phyloP scores from a whole-genome alignment of 2,888 invertebrate species.

The Lasius fuliginosus region DNA sequence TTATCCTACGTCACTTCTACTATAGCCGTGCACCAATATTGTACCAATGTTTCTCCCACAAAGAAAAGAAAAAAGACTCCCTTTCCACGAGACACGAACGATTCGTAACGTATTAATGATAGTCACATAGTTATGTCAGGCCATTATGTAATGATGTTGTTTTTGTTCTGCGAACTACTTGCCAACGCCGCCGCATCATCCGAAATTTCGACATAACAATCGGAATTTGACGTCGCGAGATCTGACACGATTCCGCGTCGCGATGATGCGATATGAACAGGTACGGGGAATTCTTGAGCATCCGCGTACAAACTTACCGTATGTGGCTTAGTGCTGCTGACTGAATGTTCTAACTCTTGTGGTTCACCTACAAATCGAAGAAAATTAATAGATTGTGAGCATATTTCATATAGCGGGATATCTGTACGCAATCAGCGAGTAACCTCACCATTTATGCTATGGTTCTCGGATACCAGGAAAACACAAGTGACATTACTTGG shows the following conservation, averaged over 20 bases:
- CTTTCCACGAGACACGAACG: conserved; percentile 8
- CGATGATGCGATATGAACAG: conserved; percentile 61
- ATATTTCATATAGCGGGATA: not conserved
- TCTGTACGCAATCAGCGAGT: not conserved
- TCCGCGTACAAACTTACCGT: conserved; percentile 79
- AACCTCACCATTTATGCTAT: conserved; percentile 83
- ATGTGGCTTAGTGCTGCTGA: conserved; percentile 80
- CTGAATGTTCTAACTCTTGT: conserved; percentile 79
- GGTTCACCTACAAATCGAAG: conserved; percentile 78
- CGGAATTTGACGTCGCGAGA: conserved; percentile 58
- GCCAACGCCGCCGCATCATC: conserved; percentile 46
- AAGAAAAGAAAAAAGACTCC: not conserved
- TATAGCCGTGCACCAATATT: conserved; percentile 28
- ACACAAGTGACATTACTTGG: conserved; percentile 71
- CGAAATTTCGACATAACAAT: conserved; percentile 29
- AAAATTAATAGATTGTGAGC: conserved; percentile 6
- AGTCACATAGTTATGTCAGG: conserved; percentile 27
- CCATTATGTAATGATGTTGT: conserved; percentile 74
- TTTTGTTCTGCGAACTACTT: conserved; percentile 56
- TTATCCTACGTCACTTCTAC: not conserved
- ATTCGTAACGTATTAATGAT: conserved; percentile 15
- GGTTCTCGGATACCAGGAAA: conserved; percentile 82
- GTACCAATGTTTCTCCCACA: not conserved
- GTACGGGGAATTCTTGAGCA: conserved; percentile 76
- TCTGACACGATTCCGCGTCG: conserved; percentile 57